Evolutionary conservation across 2,797 vertebrate genomes (phyloP).

Genomic region (Botia kubotai): DNA sequence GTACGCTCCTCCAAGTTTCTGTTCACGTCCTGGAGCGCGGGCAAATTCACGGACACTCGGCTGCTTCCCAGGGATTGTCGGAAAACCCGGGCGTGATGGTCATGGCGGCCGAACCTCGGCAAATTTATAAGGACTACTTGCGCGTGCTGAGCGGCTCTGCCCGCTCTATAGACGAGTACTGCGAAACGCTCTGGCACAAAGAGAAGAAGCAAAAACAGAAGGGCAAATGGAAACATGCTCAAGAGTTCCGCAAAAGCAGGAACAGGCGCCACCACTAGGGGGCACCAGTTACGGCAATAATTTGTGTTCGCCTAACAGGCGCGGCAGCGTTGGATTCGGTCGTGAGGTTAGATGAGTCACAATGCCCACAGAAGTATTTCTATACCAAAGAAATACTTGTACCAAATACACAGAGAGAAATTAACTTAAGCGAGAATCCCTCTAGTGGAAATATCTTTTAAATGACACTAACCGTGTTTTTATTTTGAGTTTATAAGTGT

Average conservation of each 20-base stretch:
- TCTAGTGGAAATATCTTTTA: neutral
- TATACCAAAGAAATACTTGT: constrained; percentile 7
- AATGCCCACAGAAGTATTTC: neutral
- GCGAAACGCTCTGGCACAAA: constrained; percentile 91
- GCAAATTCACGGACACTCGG: constrained; percentile 83
- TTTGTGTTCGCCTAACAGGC: neutral
- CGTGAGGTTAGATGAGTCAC: constrained; percentile 12
- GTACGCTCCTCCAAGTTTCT: constrained; percentile 84
- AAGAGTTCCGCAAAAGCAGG: constrained; percentile 93
- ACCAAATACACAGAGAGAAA: constrained; percentile 8
- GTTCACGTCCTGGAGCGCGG: constrained; percentile 87
- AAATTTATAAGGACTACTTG: constrained; percentile 95
- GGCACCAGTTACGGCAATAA: constrained; percentile 2
- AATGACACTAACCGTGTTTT: neutral
- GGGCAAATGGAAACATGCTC: constrained; percentile 95
- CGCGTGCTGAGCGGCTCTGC: constrained; percentile 87
- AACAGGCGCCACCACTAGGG: constrained; percentile 86
- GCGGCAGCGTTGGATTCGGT: neutral
- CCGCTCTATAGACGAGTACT: constrained; percentile 93
- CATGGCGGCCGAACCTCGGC: constrained; percentile 80
- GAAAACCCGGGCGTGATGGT: constrained; percentile 80
- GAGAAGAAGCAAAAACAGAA: constrained; percentile 85
- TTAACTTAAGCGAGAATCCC: neutral
- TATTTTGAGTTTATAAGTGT: neutral
- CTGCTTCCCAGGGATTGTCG: constrained; percentile 71